Evolutionary conservation across 2,113 vertebrate genomes (phyloP), one percentile per base, ranked within the genome.

Genomic region (Seriola dumerili): DNA sequence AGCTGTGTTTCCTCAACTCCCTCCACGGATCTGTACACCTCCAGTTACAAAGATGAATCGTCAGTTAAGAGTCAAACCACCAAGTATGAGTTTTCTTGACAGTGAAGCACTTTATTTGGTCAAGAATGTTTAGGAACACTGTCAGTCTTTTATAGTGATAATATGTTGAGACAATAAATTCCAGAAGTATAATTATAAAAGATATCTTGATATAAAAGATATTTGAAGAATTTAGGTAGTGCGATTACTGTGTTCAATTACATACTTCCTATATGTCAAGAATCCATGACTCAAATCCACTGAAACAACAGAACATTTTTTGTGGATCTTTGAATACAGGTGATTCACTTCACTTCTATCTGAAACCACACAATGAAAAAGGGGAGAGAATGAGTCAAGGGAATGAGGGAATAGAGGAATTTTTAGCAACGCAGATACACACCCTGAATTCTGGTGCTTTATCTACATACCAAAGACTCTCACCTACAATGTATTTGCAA

Each of bases 1-100:
- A 92, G 93, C 71, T 90, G 44, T 57, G n/a, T 81, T 52, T 94
- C 89, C 8, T 92, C 89, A 54, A 80, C 82, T 86, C 77, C 81
- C 36, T 90, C 88, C 5, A 67, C 54, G 11, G 89, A 93, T 64
- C 59, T 72, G 17, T 58, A 90, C 21, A 67, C 73, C 17, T 85
- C 87, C 36, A 90, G 90, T 80, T 92, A 81, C 64, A 92, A 91
- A 85, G 91, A 91, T 2, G 88, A 91, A 12, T 84, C 63, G 0
- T 13, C 71, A 25, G 36, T 66, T 19, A 88, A 81, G 25, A 80
- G 79, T 76, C 85, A 88, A 78, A 76, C 61, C 21, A 64, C 76
- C 80, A 83, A 71, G 90, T 89, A 76, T 76, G 85, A 21, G 21
- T 48, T 78, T 21, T 29, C 13, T 40, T 12, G 16, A 42, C n/a